Evolutionary conservation across 2,888 invertebrate genomes (phyloP).

Genomic region (Tortricodes alternella): DNA sequence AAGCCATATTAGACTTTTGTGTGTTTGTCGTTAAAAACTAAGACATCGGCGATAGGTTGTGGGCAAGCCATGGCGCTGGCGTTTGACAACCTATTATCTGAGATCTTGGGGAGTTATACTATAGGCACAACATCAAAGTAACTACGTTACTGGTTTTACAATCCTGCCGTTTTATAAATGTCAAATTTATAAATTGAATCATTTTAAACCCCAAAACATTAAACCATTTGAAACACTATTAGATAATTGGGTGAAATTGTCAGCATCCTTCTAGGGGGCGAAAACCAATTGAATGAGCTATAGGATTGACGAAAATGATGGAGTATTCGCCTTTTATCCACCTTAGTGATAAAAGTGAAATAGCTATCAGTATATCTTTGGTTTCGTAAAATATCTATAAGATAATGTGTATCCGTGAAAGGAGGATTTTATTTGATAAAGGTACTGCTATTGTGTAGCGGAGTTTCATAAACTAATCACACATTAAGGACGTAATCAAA

Average conservation of each 20-base stretch:
- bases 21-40: no score
- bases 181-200: not conserved
- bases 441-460: not conserved
- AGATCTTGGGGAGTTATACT: no score
- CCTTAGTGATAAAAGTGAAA: constrained; percentile 1
- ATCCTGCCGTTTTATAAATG: no score
- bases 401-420: not conserved
- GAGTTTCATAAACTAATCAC: no score
- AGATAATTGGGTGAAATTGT: constrained; percentile 22
- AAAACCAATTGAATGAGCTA: constrained; percentile 1
- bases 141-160: no score
- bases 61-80: no score
- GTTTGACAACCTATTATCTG: no score
- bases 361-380: not conserved
- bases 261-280: constrained; percentile 16
- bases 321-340: constrained; percentile 1
- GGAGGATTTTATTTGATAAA: not conserved
- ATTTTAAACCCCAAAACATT: not conserved
- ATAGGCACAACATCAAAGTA: no score
- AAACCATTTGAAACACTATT: constrained; percentile 2
- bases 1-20: no score
- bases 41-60: no score
- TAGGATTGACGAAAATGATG: constrained; percentile 8
- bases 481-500: no score
- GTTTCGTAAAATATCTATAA: not conserved